Conservation (phyloP, 2,797 vertebrate species). For the Leuciscus waleckii region DNA sequence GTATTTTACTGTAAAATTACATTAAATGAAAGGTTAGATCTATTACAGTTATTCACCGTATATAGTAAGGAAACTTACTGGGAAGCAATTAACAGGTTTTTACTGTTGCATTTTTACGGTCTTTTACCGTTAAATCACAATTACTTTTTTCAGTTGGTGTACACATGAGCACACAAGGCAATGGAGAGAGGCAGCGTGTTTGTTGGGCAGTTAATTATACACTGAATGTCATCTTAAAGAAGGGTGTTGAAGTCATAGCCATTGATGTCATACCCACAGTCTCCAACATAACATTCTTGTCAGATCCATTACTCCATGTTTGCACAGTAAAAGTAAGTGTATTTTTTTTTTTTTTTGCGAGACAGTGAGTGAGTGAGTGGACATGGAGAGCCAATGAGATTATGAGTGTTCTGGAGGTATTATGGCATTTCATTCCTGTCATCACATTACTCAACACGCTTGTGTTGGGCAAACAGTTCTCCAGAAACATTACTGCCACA, state of each 20-base stretch:
- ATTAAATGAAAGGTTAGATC: too few species aligned
- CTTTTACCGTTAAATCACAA: too few species aligned
- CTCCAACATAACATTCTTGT: slow-evolving; percentile 56
- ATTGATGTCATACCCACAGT: slow-evolving; percentile 61
- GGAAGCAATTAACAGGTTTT: too few species aligned
- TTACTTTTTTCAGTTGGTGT: neutral
- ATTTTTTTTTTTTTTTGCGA: neutral
- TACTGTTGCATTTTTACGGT: neutral
- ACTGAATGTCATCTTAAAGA: slow-evolving; percentile 59
- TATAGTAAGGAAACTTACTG: too few species aligned
- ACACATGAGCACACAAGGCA: slow-evolving; percentile 10
- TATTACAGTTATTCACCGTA: too few species aligned
- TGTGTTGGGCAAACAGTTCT: slow-evolving; percentile 78
- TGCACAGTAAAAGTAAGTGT: slow-evolving; percentile 18
- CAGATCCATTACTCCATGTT: slow-evolving; percentile 48
- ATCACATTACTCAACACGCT: slow-evolving; percentile 69
- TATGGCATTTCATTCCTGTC: slow-evolving; percentile 67
- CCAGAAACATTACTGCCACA: slow-evolving; percentile 74
- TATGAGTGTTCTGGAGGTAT: slow-evolving; percentile 67
- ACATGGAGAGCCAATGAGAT: slow-evolving; percentile 41
- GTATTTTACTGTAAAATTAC: too few species aligned
- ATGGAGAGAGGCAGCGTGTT: slow-evolving; percentile 31
- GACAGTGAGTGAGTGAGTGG: slow-evolving; percentile 2
- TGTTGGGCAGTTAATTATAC: slow-evolving; percentile 62
- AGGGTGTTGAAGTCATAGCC: slow-evolving; percentile 53